These are phyloP conservation scores for Hycleus phaleratus DNA, from an alignment of 1,140 invertebrate species.

Conservation along the genomic window DNA sequence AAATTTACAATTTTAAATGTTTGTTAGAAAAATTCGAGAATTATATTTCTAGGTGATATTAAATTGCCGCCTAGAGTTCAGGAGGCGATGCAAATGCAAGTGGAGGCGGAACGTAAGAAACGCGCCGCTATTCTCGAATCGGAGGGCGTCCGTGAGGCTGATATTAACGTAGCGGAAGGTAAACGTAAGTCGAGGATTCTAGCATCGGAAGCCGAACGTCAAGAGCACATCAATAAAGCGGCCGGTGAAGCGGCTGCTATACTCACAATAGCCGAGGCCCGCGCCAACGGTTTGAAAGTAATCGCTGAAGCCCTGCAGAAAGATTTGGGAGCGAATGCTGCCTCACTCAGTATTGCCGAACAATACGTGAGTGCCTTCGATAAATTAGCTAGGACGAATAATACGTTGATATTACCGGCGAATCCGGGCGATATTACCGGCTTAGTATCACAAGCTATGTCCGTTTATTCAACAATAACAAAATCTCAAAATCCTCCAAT, in stretches of 20 bases:
- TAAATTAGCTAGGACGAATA: slow-evolving; percentile 85
- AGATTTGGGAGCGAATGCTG: slow-evolving; percentile 77
- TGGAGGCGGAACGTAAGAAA: slow-evolving; percentile 95
- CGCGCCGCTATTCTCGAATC: slow-evolving; percentile 95
- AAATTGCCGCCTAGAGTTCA: slow-evolving; percentile 86
- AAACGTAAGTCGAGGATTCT: slow-evolving; percentile 86
- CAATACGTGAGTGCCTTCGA: slow-evolving; percentile 92
- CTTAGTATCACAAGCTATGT: slow-evolving; percentile 72
- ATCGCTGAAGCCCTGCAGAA: slow-evolving; percentile 55
- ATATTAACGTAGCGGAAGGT: slow-evolving; percentile 97
- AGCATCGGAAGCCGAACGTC: slow-evolving; percentile 80
- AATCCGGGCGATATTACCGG: slow-evolving; percentile 81
- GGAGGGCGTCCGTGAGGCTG: slow-evolving; percentile 87
- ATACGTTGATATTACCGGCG: slow-evolving; percentile 89
- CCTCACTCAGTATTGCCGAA: slow-evolving; percentile 85
- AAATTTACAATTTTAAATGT: slow-evolving; percentile 42
- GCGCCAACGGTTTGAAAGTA: slow-evolving; percentile 68
- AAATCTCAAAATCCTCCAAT: slow-evolving; percentile 48
- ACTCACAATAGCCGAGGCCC: slow-evolving; percentile 74
- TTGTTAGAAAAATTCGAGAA: slow-evolving; percentile 11
- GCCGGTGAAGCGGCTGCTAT: slow-evolving; percentile 82
- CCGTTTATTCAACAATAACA: slow-evolving; percentile 60
- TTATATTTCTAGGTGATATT: slow-evolving; percentile 67
- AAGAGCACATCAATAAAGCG: slow-evolving; percentile 83
- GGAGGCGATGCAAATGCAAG: slow-evolving; percentile 99